A percentile compares a stretch with the other conserved stretches of the same genome.
phyloP scores from a whole-genome alignment of 2,797 vertebrate genomes.

The Premnoplex brunnescens region DNA sequence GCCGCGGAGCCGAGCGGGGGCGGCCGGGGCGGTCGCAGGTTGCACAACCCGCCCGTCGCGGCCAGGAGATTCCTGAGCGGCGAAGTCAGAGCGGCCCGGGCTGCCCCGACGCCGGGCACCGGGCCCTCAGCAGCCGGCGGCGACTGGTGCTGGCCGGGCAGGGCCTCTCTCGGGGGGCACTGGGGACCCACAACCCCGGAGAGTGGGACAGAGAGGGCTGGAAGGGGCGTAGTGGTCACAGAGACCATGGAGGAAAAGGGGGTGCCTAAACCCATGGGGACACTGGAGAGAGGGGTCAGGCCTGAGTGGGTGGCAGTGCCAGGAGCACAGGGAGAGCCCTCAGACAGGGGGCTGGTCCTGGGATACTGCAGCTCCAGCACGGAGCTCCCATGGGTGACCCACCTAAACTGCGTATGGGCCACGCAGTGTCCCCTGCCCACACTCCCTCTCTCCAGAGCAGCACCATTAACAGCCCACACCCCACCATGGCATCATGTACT shows the following conservation, averaged over 20 bases:
- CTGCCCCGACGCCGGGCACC: conserved; percentile 46
- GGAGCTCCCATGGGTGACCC: neutral
- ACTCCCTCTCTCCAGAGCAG: neutral
- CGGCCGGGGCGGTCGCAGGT: conserved; percentile 22
- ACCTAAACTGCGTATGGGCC: fast-evolving
- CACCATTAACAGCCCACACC: neutral
- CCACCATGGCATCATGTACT: no score
- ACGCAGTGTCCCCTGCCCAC: fast-evolving
- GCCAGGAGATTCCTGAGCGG: conserved; percentile 58
- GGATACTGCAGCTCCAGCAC: neutral
- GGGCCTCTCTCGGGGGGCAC: neutral
- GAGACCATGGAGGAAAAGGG: fast-evolving
- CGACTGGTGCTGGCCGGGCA: neutral
- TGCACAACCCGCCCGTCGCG: conserved; percentile 65
- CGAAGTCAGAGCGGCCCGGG: conserved; percentile 55
- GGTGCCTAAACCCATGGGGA: no score
- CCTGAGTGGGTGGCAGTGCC: fast-evolving
- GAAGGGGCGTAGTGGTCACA: neutral
- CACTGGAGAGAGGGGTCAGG: fast-evolving
- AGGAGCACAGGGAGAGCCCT: neutral
- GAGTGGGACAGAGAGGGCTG: fast-evolving
- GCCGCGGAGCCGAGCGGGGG: neutral
- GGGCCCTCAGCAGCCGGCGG: conserved; percentile 26
- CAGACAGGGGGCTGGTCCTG: fast-evolving
- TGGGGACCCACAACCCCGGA: neutral